phyloP scores from a whole-genome alignment of 2,888 invertebrate species.

The Eugnorisma glareosa region DNA sequence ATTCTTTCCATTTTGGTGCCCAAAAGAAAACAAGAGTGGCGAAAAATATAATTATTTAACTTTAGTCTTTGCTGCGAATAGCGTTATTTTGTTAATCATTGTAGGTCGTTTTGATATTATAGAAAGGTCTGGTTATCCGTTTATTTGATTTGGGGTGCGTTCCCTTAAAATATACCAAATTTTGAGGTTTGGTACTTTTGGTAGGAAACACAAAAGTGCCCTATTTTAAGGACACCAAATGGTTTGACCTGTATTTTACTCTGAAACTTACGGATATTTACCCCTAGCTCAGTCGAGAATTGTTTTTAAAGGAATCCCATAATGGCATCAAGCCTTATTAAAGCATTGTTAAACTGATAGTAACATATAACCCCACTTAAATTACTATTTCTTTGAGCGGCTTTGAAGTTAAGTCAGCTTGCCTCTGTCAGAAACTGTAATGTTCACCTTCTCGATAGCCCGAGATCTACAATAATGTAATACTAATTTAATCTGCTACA shows the following conservation, averaged over 20 bases:
- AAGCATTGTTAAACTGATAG: too few species aligned
- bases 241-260: background rate
- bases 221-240: background rate
- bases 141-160: background rate
- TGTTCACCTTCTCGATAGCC: too few species aligned
- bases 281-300: background rate
- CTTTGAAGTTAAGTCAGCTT: background rate
- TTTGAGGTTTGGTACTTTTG: background rate
- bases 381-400: background rate
- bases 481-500: background rate
- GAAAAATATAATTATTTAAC: conserved; percentile 24
- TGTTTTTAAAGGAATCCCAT: background rate
- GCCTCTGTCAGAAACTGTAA: background rate
- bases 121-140: conserved; percentile 7
- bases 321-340: background rate
- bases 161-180: background rate
- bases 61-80: conserved; percentile 46
- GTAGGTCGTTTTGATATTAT: background rate
- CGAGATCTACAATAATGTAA: too few species aligned
- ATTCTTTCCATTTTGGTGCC: conserved; percentile 28
- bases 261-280: background rate
- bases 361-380: background rate
- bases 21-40: conserved; percentile 13
- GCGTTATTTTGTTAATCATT: conserved; percentile 27
- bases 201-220: background rate